Conservation (phyloP, 2,888 invertebrate genomes). For the Leptopilina myrica region DNA sequence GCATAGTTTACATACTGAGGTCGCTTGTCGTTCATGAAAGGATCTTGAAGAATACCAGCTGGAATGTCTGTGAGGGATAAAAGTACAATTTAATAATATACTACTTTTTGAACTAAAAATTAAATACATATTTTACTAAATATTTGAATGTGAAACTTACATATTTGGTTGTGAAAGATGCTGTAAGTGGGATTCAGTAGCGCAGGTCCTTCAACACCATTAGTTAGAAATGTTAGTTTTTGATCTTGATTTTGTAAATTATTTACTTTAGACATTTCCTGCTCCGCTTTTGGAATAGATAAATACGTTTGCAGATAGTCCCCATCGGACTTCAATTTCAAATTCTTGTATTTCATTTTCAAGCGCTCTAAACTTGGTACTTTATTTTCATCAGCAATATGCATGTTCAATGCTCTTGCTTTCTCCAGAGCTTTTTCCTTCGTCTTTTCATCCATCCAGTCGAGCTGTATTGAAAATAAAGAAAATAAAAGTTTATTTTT, state of each 20-base stretch:
- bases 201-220: too few relatives aligned
- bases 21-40: constrained; percentile 91
- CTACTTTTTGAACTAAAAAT: too few relatives aligned
- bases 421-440: neutral
- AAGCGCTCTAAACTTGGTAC: neutral
- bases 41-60: constrained; percentile 93
- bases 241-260: neutral
- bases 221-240: neutral
- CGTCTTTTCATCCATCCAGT: neutral
- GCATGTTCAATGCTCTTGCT: neutral
- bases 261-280: neutral
- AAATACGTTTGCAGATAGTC: neutral
- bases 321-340: neutral
- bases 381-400: neutral
- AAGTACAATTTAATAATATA: too few relatives aligned
- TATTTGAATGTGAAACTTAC: too few relatives aligned
- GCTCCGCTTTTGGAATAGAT: neutral
- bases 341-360: neutral
- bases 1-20: constrained; percentile 95
- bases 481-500: too few relatives aligned
- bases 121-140: too few relatives aligned
- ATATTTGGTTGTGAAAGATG: too few relatives aligned
- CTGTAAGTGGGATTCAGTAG: too few relatives aligned
- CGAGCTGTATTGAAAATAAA: neutral
- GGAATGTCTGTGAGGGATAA: constrained; percentile 69